These are phyloP conservation scores for Pithys albifrons DNA, from an alignment of 2,113 vertebrate genomes.

Conservation along the genomic window DNA sequence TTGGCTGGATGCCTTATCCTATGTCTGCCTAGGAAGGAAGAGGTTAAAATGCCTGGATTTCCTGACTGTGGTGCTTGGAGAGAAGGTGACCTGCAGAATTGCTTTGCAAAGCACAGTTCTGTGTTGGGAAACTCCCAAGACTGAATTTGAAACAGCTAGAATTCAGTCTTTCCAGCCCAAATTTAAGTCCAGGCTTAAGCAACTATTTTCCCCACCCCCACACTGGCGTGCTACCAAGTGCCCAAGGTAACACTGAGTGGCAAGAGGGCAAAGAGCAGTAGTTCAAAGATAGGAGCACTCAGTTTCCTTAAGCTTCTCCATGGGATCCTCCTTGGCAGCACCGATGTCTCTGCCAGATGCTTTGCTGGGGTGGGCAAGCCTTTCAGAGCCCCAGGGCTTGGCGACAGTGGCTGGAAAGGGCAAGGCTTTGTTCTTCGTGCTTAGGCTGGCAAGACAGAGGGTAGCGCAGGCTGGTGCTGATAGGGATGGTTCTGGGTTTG, in stretches of 20 bases:
- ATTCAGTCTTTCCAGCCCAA: neutral
- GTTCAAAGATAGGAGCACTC: slow-evolving; percentile 2
- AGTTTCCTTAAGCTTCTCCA: neutral
- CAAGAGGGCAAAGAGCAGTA: neutral
- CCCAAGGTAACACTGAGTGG: rapidly evolving
- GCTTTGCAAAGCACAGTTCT: neutral
- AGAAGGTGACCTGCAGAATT: slow-evolving; percentile 19
- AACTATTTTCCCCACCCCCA: neutral
- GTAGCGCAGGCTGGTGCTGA: neutral
- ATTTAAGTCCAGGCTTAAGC: neutral
- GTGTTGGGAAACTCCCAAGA: neutral
- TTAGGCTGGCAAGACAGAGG: neutral
- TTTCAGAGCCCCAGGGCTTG: neutral
- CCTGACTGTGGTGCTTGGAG: neutral
- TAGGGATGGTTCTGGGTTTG: neutral
- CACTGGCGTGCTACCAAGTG: neutral
- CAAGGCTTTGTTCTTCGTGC: neutral
- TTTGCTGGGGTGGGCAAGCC: neutral
- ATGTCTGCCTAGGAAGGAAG: neutral
- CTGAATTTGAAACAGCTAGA: neutral
- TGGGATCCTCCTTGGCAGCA: neutral
- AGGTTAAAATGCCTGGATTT: neutral
- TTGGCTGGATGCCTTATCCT: neutral
- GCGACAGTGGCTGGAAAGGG: neutral
- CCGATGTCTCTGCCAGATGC: rapidly evolving